Conservation (phyloP, 2,888 invertebrate species). For the Molanna angustata region DNA sequence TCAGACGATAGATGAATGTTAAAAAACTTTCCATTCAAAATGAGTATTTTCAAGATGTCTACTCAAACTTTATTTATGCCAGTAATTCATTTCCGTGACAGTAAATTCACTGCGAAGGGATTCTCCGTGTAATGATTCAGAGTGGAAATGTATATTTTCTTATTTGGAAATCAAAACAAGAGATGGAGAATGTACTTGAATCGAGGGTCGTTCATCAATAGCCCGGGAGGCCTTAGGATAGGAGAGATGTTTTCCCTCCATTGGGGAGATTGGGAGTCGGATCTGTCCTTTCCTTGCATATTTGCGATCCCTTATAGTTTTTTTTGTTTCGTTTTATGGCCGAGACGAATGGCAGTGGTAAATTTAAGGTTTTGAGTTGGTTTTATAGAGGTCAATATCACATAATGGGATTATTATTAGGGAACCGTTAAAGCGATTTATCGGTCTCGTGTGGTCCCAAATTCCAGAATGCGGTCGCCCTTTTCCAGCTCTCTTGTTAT, state of each 20-base stretch:
- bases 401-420: conserved; percentile 26
- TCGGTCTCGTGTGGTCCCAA: not conserved
- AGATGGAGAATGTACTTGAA: too few species aligned
- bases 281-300: conserved; percentile 16
- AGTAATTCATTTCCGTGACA: too few species aligned
- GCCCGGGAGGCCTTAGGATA: not conserved
- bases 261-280: conserved; percentile 4
- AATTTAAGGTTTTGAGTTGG: conserved; percentile 10
- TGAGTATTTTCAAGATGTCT: too few species aligned
- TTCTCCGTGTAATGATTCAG: too few species aligned
- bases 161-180: too few species aligned
- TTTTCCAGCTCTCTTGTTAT: too few species aligned
- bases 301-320: conserved; percentile 13
- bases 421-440: conserved; percentile 14
- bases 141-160: too few species aligned
- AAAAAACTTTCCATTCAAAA: too few species aligned
- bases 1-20: too few species aligned
- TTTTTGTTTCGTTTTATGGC: conserved; percentile 23
- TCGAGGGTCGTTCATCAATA: conserved; percentile 4
- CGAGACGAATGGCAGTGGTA: conserved; percentile 13
- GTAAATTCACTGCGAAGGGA: too few species aligned
- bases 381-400: conserved; percentile 24
- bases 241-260: not conserved
- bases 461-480: not conserved
- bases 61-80: too few species aligned